Base-by-base conservation (phyloP, 2,113 vertebrate genomes). In the Cinclus cinclus region DNA sequence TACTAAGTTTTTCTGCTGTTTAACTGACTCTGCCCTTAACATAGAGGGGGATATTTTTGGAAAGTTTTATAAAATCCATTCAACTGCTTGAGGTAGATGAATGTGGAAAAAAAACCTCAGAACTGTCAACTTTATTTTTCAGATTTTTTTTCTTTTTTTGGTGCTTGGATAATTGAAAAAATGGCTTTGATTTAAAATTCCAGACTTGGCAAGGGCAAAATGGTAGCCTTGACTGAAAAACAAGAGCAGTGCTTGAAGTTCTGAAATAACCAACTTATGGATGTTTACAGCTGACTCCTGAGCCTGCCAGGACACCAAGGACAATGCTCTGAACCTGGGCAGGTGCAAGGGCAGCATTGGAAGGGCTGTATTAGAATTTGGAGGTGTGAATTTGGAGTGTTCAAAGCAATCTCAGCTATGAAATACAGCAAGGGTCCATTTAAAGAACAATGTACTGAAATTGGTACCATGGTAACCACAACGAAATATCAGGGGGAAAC, bases 91-190 rank as follows among this genome's bases (percentile, higher is more conserved):
- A 94, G 77, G 83, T 41, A 91, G 85, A 95, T 13, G 39, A 67
- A 96, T 95, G 83, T 97, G 96, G 97, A 97, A 97, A 96, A 94
- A 95, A 92, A 3, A 1, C 21, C 74, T 95, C 95, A 95, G 37
- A 67, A 71, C 89, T 92, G 94, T 96, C 95, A 97, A 92, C 85
- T 94, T 91, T 84, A 81, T 94, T 91, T 95, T 93, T 95, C 75
- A 78, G 62, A 37, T 62, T 1, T 13, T 44, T 52, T 59, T 83
- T 42, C 18, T 50, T 78, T 70, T 52, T 59, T 49, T 67, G 11
- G 39, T 83, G 37, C 91, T 91, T 93, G 75, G 80, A 50, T 94
- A 89, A 94, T 76, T 94, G 42, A 88, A 52, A 52, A 94, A 97
- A 68, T 52, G 60, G 74, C 68, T 97, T 94, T 96, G 89, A 96